phyloP scores from a whole-genome alignment of 2,797 vertebrate genomes.

The Enteromius paludinosus region DNA sequence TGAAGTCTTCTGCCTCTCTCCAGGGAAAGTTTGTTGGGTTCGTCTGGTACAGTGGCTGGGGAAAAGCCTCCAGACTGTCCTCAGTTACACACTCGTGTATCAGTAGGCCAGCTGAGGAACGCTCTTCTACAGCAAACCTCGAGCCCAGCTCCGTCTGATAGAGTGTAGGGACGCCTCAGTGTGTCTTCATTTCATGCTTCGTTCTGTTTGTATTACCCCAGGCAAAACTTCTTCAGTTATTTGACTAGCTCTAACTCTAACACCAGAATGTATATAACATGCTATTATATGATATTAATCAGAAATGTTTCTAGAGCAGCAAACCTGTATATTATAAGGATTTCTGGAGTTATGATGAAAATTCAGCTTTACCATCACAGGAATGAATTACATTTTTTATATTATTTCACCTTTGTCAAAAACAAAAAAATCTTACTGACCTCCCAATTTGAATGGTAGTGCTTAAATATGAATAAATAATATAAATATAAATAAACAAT shows the following conservation, averaged over 20 bases:
- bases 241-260: neutral
- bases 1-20: slow-evolving; percentile 47
- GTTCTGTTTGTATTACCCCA: slow-evolving; percentile 37
- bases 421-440: neutral
- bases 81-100: slow-evolving; percentile 80
- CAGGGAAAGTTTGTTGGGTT: slow-evolving; percentile 73
- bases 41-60: slow-evolving; percentile 63
- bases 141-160: slow-evolving; percentile 67
- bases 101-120: slow-evolving; percentile 78
- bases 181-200: slow-evolving; percentile 37
- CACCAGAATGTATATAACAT: neutral
- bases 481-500: too few species aligned
- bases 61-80: slow-evolving; percentile 61
- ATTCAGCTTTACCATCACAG: neutral
- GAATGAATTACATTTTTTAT: neutral
- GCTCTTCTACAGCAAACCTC: slow-evolving; percentile 75
- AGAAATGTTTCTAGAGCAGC: neutral
- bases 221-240: neutral
- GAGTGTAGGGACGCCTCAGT: slow-evolving; percentile 72
- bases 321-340: neutral
- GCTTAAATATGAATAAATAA: neutral
- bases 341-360: neutral
- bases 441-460: neutral
- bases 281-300: too few species aligned
- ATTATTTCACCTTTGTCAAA: neutral